Evolutionary conservation across 2,113 vertebrate species (phyloP).

Genomic region (Corvus hawaiiensis): DNA sequence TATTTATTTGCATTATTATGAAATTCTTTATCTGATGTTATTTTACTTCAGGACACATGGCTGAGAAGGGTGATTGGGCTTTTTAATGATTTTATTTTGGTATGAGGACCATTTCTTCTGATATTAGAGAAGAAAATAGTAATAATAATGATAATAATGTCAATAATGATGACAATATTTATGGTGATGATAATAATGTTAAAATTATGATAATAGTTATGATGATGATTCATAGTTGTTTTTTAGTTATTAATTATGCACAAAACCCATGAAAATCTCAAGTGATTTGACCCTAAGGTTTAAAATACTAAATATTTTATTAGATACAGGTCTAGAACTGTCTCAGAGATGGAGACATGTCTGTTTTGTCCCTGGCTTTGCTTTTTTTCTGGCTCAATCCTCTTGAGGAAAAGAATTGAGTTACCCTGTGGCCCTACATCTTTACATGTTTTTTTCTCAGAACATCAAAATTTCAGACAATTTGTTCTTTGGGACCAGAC

Average conservation of each 20-base stretch:
- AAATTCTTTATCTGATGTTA: neutral
- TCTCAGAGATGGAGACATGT: neutral
- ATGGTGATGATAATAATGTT: neutral
- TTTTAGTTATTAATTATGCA: neutral
- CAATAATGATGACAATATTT: neutral
- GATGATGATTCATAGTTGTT: neutral
- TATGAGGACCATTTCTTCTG: neutral
- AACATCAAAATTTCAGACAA: neutral
- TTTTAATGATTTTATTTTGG: neutral
- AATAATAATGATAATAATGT: too few species aligned
- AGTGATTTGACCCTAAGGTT: neutral
- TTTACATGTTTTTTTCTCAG: neutral
- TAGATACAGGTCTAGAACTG: neutral
- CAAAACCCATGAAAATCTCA: neutral
- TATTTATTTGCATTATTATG: neutral
- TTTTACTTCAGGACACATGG: neutral
- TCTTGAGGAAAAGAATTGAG: neutral
- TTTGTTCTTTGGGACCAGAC: neutral
- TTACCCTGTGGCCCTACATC: neutral
- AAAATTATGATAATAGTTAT: neutral
- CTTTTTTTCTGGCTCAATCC: neutral
- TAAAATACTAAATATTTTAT: neutral
- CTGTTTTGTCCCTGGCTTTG: neutral
- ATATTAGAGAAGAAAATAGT: neutral
- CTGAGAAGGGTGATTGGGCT: neutral